Evolutionary conservation across 2,797 vertebrate species (phyloP), one percentile per base, ranked within the genome.

Genomic region (Buphagus erythrorhynchus): DNA sequence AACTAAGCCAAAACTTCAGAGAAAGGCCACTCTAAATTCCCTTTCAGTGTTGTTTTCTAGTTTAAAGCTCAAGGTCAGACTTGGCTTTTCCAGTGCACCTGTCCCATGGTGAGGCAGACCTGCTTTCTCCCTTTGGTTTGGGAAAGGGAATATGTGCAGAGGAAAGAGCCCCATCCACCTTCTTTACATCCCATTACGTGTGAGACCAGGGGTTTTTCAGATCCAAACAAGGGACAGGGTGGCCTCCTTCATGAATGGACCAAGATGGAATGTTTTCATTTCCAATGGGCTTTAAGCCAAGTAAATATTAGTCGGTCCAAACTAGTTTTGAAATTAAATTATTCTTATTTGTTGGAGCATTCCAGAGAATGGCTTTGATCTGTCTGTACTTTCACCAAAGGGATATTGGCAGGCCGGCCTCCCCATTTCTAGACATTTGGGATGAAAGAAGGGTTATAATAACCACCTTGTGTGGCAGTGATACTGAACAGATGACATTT

Each of bases 401-500:
- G 95, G 94, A 84, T 86, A 88, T 96, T 97, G 96, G 95, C 95
- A 96, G 94, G 57, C 85, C 74, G 46, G 91, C 76, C 92, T 91
- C 93, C 93, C 95, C 87, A n/a, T 96, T 97, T 96, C 88, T 95
- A 75, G 89, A 86, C 80, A 85, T 93, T 97, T 3, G 24, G 90
- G 92, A 95, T 96, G 95, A 97, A 97, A 96, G 88, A 72, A n/a
- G 78, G 96, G 94, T 95, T 97, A 95, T 96, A 96, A 97, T 96
- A 97, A 94, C 92, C 96, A 94, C 93, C 95, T 96, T 97, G 96
- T 95, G 96, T 82, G 88, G 95, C 85, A 90, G 93, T 97, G 97
- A 97, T 97, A 92, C 95, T 97, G 91, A 97, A 94, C 97, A 97
- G 97, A 97, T 97, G 97, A 95, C 95, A 91, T 91, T 96, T 95